Evolutionary conservation across 2,888 invertebrate species (phyloP).

Genomic region (Himalopsyche japonica): DNA sequence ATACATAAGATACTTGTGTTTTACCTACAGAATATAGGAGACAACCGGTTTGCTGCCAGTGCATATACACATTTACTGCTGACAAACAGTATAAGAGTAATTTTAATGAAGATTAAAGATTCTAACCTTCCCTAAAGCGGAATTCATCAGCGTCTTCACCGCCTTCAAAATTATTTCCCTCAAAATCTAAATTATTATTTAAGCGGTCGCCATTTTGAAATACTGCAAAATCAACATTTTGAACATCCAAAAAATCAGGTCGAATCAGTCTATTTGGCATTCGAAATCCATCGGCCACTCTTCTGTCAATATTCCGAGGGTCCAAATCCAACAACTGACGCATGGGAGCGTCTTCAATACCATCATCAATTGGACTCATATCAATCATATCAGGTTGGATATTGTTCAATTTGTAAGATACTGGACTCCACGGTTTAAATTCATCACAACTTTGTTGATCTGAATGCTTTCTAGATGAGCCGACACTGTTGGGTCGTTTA

Average conservation of each 20-base stretch:
- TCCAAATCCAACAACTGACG: neutral
- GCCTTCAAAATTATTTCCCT: conserved; percentile 50
- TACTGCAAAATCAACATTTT: conserved; percentile 40
- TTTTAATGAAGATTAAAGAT: neutral
- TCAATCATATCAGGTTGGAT: neutral
- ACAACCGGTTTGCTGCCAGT: no score
- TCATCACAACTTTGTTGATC: neutral
- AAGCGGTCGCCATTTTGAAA: conserved; percentile 52
- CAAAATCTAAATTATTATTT: conserved; percentile 52
- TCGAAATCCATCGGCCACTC: neutral
- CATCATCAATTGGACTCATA: neutral
- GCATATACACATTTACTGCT: no score
- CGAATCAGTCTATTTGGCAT: conserved; percentile 11
- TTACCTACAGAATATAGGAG: no score
- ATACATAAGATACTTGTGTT: no score
- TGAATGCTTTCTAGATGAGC: neutral
- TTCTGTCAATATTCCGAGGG: neutral
- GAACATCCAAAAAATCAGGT: conserved; percentile 27
- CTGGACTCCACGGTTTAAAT: neutral
- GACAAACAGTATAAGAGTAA: neutral
- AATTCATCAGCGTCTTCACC: conserved; percentile 42
- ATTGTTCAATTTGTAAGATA: neutral
- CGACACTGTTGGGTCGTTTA: conserved; percentile 3
- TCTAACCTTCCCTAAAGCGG: conserved; percentile 4
- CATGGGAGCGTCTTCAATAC: neutral